Evolutionary conservation across 1,140 invertebrate genomes (phyloP).

Genomic region (Orius insidiosus): DNA sequence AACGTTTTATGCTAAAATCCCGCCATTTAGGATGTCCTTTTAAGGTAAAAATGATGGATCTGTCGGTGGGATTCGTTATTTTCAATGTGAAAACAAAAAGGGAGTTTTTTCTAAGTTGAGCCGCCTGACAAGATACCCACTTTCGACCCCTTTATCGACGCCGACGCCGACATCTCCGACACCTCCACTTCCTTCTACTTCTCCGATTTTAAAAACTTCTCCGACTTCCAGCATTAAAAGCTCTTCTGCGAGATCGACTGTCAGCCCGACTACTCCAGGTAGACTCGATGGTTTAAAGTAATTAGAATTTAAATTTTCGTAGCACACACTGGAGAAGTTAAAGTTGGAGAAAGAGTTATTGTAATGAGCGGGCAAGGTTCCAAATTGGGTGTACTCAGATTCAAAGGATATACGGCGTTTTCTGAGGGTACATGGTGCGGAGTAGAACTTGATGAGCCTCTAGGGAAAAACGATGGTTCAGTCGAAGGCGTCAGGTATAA

Average conservation of each 20-base stretch:
- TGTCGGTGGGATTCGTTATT: constrained; percentile 77
- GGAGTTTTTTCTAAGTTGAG: constrained; percentile 87
- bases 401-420: constrained; percentile 73
- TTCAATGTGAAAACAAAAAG: constrained; percentile 82
- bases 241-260: constrained; percentile 6
- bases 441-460: constrained; percentile 80
- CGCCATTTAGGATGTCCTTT: constrained; percentile 19
- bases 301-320: not conserved
- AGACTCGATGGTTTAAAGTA: not conserved
- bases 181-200: constrained; percentile 4
- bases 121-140: constrained; percentile 58
- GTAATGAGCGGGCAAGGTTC: constrained; percentile 67
- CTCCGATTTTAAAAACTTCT: not conserved
- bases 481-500: constrained; percentile 64
- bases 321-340: constrained; percentile 33
- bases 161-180: constrained; percentile 5
- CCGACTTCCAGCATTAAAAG: constrained; percentile 4
- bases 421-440: constrained; percentile 86
- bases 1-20: constrained; percentile 4
- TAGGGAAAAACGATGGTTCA: constrained; percentile 91
- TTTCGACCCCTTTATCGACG: constrained; percentile 21
- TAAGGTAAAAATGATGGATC: constrained; percentile 93
- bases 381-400: constrained; percentile 73
- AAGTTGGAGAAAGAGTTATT: constrained; percentile 78
- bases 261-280: constrained; percentile 3